Evolutionary conservation across 2,888 invertebrate genomes (phyloP).

Genomic region (Parascotia fuliginaria): DNA sequence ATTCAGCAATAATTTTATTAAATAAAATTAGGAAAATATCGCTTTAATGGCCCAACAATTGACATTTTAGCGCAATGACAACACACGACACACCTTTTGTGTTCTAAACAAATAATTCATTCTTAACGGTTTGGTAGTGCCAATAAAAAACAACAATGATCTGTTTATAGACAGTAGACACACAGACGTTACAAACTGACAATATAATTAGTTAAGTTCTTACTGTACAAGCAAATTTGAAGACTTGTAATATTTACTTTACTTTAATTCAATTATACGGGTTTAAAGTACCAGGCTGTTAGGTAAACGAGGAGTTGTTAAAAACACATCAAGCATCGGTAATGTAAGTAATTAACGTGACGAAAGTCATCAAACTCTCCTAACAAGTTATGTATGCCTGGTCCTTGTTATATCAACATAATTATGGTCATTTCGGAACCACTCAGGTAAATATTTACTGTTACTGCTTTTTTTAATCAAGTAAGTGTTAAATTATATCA

Average conservation of each 20-base stretch:
- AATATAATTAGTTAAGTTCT: too few species aligned
- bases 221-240: too few species aligned
- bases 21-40: too few species aligned
- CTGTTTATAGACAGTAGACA: background rate
- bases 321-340: constrained; percentile 62
- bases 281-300: constrained; percentile 51
- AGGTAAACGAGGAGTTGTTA: constrained; percentile 57
- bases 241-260: constrained; percentile 2
- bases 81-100: constrained; percentile 37
- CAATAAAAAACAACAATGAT: constrained; percentile 16
- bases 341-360: constrained; percentile 48
- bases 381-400: constrained; percentile 52
- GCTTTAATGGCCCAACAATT: constrained; percentile 46
- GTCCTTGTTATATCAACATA: constrained; percentile 19
- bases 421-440: constrained; percentile 28
- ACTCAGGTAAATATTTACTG: too few species aligned
- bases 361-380: constrained; percentile 42
- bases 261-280: constrained; percentile 34
- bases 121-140: constrained; percentile 26
- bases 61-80: constrained; percentile 34
- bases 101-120: constrained; percentile 15
- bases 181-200: too few species aligned
- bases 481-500: too few species aligned
- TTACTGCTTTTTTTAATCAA: too few species aligned
- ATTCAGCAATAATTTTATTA: too few species aligned